A percentile compares a stretch with the other conserved stretches of the same genome.
Evolutionary conservation across 2,888 invertebrate genomes (phyloP).

Genomic region (Amphipyra berbera): DNA sequence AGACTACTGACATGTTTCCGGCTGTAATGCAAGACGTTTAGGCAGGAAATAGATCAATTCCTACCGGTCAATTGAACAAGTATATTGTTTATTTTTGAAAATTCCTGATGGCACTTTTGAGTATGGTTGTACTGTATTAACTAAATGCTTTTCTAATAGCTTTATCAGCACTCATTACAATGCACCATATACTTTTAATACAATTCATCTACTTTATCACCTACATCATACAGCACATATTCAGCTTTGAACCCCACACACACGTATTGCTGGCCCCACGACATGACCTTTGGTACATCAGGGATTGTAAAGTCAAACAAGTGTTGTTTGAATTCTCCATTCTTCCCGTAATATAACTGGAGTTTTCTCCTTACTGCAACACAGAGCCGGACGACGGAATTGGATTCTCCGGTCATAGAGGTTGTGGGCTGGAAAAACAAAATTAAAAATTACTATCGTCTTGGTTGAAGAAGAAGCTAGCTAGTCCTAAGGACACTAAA

Average conservation of each 20-base stretch:
- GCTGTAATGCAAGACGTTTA: too few relatives aligned
- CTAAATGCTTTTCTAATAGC: too few relatives aligned
- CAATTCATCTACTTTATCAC: constrained; percentile 52
- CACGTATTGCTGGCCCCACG: constrained; percentile 95
- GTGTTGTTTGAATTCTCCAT: constrained; percentile 93
- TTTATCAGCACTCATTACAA: too few relatives aligned
- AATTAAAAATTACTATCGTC: not conserved
- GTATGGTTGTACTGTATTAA: too few relatives aligned
- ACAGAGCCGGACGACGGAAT: constrained; percentile 94
- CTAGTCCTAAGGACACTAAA: too few relatives aligned
- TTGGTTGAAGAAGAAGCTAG: too few relatives aligned
- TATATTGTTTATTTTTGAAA: too few relatives aligned
- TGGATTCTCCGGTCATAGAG: constrained; percentile 92
- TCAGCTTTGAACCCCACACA: constrained; percentile 96
- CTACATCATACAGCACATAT: constrained; percentile 94
- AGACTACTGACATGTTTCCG: too few relatives aligned
- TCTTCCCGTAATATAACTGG: constrained; percentile 97
- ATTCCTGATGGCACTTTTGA: too few relatives aligned
- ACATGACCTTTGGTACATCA: constrained; percentile 94
- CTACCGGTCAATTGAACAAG: too few relatives aligned
- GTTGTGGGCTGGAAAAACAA: constrained; percentile 75
- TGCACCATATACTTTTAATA: too few relatives aligned
- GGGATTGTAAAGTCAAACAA: constrained; percentile 93
- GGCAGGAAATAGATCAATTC: too few relatives aligned
- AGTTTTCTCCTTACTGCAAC: constrained; percentile 96